phyloP scores from a whole-genome alignment of 2,113 vertebrate genomes.

The Calyptomena viridis region DNA sequence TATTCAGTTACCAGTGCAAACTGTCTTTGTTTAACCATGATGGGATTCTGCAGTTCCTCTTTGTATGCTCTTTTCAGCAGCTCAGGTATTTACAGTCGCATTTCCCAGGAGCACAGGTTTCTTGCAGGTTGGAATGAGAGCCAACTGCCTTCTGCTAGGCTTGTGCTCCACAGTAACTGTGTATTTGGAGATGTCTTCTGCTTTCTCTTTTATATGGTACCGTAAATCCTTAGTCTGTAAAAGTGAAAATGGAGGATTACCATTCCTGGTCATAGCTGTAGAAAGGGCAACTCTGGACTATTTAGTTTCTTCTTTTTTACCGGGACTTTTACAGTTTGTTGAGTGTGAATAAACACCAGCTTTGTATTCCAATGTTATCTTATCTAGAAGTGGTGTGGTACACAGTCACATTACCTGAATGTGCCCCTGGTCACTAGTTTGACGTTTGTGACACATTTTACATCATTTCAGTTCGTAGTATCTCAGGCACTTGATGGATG shows the following conservation, averaged over 20 bases:
- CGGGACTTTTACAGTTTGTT: not conserved
- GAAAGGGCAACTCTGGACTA: not conserved
- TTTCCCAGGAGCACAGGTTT: not conserved
- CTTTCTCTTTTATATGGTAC: not conserved
- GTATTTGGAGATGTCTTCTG: not conserved
- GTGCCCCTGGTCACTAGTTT: not conserved
- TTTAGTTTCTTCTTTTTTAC: not conserved
- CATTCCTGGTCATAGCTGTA: not conserved
- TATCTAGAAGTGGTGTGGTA: not conserved
- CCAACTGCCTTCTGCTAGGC: not conserved
- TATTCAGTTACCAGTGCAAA: not conserved
- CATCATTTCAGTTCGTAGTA: not conserved
- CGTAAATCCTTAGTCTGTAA: not conserved
- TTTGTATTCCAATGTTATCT: not conserved
- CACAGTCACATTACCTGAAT: not conserved
- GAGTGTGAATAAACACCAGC: not conserved
- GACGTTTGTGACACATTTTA: not conserved
- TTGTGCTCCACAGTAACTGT: not conserved
- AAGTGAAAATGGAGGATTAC: not conserved
- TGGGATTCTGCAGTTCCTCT: not conserved
- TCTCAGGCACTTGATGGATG: not conserved
- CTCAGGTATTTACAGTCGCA: not conserved
- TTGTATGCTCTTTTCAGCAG: not conserved
- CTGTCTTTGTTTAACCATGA: not conserved
- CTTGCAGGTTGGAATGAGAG: not conserved